These are phyloP conservation scores for Rhimphoctona megacephalus DNA, from an alignment of 2,888 invertebrate genomes.

Conservation along the genomic window DNA sequence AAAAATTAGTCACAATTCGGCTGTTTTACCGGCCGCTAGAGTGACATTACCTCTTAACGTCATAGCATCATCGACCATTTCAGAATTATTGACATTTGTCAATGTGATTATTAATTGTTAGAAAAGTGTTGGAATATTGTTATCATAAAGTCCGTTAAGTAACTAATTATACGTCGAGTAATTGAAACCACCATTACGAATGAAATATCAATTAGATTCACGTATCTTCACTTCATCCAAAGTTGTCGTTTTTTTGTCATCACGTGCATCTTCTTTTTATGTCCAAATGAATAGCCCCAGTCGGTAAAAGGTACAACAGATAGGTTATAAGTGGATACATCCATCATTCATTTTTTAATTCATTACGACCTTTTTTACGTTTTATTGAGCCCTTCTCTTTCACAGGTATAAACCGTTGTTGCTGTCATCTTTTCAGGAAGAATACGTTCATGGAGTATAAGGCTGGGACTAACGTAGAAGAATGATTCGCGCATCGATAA, in stretches of 20 bases:
- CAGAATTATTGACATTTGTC: neutral
- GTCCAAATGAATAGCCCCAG: neutral
- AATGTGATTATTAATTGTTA: neutral
- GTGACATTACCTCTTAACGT: too few species aligned
- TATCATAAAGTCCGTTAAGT: neutral
- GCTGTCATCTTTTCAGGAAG: neutral
- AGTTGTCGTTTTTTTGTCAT: neutral
- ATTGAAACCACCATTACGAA: neutral
- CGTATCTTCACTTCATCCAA: neutral
- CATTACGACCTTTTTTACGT: neutral
- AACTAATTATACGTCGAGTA: neutral
- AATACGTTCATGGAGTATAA: constrained; percentile 16
- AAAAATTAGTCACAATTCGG: too few species aligned
- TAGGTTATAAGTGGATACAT: neutral
- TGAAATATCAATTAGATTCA: neutral
- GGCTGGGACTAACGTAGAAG: neutral
- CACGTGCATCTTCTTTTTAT: neutral
- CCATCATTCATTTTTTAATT: neutral
- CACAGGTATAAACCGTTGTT: neutral
- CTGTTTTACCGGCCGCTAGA: too few species aligned
- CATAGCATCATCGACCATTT: neutral
- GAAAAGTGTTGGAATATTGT: neutral
- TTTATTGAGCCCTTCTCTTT: neutral
- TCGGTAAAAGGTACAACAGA: neutral
- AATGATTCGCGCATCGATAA: constrained; percentile 54